These are phyloP conservation scores for Clivina fossor DNA, from an alignment of 2,888 invertebrate genomes.

Conservation along the genomic window DNA sequence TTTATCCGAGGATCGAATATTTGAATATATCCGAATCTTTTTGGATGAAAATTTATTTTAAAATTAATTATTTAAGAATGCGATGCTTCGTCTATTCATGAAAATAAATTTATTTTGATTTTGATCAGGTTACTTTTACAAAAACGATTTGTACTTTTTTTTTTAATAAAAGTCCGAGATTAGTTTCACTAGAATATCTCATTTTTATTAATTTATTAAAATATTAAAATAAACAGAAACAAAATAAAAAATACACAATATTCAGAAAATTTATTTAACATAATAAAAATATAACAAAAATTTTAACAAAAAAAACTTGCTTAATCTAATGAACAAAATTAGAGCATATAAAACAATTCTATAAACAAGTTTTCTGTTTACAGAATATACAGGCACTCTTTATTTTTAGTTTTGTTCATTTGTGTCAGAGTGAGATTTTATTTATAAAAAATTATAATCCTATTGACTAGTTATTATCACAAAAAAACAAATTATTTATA, in stretches of 20 bases:
- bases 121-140: too few species aligned
- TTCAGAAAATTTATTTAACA: conserved; percentile 9
- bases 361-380: conserved; percentile 1
- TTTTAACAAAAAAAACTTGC: background rate
- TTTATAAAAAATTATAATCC: background rate
- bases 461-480: conserved; percentile 19
- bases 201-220: background rate
- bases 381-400: conserved; percentile 10
- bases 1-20: too few species aligned
- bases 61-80: too few species aligned
- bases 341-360: background rate
- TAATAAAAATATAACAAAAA: conserved; percentile 9
- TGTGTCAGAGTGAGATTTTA: background rate
- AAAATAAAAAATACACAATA: conserved; percentile 3
- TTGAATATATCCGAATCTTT: too few species aligned
- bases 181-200: too few species aligned
- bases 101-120: too few species aligned
- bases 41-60: too few species aligned
- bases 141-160: too few species aligned
- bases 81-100: too few species aligned
- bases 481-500: conserved; percentile 11
- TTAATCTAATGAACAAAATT: conserved; percentile 1
- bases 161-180: too few species aligned
- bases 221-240: background rate
- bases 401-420: conserved; percentile 8